Evolutionary conservation across 2,888 invertebrate genomes (phyloP).

Genomic region (Parelbella ahira): DNA sequence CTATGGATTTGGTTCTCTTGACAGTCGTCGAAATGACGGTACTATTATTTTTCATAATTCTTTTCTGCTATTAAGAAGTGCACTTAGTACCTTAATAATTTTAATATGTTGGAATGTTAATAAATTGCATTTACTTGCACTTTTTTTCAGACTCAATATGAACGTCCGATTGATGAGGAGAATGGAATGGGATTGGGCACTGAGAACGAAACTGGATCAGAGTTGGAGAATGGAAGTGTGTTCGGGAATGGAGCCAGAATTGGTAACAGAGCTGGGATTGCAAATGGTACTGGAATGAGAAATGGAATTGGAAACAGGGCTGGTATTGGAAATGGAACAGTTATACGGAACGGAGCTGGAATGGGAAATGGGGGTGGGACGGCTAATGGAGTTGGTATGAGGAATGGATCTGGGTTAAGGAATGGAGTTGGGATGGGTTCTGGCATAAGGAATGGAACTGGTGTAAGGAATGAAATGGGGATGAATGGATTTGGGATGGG

Average conservation of each 20-base stretch:
- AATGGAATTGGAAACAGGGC: background rate
- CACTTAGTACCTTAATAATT: too few species aligned
- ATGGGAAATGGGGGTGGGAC: background rate
- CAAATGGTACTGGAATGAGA: background rate
- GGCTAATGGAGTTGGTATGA: background rate
- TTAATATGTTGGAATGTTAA: too few species aligned
- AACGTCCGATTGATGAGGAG: slow-evolving; percentile 9
- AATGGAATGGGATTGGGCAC: too few species aligned
- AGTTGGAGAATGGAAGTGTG: background rate
- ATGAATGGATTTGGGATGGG: background rate
- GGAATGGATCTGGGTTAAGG: background rate
- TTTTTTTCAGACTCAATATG: slow-evolving; percentile 20
- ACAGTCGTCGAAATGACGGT: slow-evolving; percentile 21
- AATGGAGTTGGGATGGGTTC: background rate
- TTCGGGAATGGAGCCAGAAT: background rate
- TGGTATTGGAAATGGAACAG: background rate
- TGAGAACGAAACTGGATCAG: background rate
- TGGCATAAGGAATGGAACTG: background rate
- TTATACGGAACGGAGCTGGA: background rate
- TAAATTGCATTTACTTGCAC: too few species aligned
- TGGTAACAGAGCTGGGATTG: background rate
- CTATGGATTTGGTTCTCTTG: slow-evolving; percentile 10
- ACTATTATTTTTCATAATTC: background rate
- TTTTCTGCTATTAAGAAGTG: background rate
- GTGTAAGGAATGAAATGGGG: background rate